Evolutionary conservation across 2,797 vertebrate genomes (phyloP), one percentile per base, ranked within the genome.

Genomic region (Aeoliscus strigatus): DNA sequence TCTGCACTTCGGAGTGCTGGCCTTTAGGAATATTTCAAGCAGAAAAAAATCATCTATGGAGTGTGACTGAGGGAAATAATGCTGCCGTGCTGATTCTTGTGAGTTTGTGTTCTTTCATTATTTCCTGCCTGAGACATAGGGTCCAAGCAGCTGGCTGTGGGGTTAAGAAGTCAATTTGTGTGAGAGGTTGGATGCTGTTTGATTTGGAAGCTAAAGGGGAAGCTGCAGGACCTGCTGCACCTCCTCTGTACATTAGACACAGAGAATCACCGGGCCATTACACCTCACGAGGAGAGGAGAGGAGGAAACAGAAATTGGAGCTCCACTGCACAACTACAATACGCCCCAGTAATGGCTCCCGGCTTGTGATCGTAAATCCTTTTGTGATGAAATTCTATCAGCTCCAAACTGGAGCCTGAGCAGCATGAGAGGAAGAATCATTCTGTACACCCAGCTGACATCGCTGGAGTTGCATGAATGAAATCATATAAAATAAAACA

Each of bases 181-280:
- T 58, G 38, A 61, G 57, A 73, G 70, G 80, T 79, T 68, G 75
- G 54, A 60, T 60, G 47, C 33, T 63, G 52, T 80, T 81, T 76
- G 66, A 79, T 77, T 78, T 67, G 52, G 34, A 79, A 68, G 69
- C 74, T 76, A 66, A 76, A 84, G 75, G 73, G 64, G 60, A 51
- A 12, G 27, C 40, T 35, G 18, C 42, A 46, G 44, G 16, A 41
- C 61, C 53, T 69, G 46, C 66, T 63, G 60, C 55, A 72, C 78
- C 61, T 70, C 30, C 50, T 71, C 53, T 52, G 55, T 65, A 69
- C 43, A 67, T 75, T 82, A 68, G 72, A 76, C 75, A 73, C 52
- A 79, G 66, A 79, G 76, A 73, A 66, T 80, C 63, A 46, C 55
- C 18, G 18, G 67, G 60, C 54, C 51, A 60, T 79, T 76, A 45